Evolutionary conservation across 2,113 vertebrate genomes (phyloP).

Genomic region (Sapajus apella): DNA sequence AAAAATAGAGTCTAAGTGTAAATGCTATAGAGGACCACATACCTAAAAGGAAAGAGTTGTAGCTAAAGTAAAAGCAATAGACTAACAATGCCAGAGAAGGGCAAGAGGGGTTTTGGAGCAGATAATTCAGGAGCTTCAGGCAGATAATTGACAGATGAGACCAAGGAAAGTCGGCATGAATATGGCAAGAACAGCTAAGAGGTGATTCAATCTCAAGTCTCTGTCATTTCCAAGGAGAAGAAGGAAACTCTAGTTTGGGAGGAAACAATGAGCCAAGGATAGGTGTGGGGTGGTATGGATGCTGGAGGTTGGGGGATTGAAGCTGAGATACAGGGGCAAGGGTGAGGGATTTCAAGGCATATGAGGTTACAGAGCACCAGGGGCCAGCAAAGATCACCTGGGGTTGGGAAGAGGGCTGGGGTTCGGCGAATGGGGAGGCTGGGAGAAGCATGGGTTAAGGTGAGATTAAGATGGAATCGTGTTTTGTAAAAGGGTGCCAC

Average conservation of each 20-base stretch:
- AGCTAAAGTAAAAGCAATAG: background rate
- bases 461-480: background rate
- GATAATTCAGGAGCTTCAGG: background rate
- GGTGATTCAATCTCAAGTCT: background rate
- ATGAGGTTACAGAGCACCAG: background rate
- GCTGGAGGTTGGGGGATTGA: background rate
- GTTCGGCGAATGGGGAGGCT: too few species aligned
- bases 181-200: background rate
- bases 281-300: background rate
- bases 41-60: background rate
- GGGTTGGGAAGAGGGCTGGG: background rate
- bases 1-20: too few species aligned
- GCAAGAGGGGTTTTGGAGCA: background rate
- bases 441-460: background rate
- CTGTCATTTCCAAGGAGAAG: background rate
- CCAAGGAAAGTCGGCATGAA: background rate
- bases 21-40: background rate
- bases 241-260: background rate
- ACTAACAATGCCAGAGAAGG: background rate
- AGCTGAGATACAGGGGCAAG: background rate
- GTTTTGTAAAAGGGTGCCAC: background rate
- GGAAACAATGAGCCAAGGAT: background rate
- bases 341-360: background rate
- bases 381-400: background rate
- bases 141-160: background rate